These are phyloP conservation scores for Eumacrocentrus americanus DNA, from an alignment of 2,888 invertebrate species.

Conservation along the genomic window DNA sequence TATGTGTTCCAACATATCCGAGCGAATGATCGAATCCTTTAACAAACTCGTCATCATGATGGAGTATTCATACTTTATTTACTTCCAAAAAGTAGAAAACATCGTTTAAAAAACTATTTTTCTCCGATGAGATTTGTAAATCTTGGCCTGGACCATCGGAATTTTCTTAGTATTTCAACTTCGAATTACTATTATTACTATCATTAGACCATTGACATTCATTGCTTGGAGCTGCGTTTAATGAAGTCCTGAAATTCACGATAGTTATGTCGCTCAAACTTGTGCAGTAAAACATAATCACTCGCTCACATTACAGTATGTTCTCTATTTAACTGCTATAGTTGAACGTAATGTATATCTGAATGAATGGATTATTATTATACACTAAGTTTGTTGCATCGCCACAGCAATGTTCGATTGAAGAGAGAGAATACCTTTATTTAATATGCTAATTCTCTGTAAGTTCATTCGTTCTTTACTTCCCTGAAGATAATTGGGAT, in stretches of 20 bases:
- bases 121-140: not conserved
- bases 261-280: conserved; percentile 43
- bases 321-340: conserved; percentile 44
- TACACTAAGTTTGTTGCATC: not conserved
- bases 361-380: not conserved
- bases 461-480: too few relatives aligned
- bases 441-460: conserved; percentile 11
- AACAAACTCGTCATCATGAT: conserved; percentile 14
- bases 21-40: conserved; percentile 43
- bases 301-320: conserved; percentile 29
- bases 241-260: conserved; percentile 18
- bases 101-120: not conserved
- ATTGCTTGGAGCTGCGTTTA: conserved; percentile 25
- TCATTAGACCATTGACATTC: not conserved
- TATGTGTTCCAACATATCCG: conserved; percentile 46
- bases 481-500: too few relatives aligned
- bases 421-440: conserved; percentile 16
- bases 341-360: conserved; percentile 31
- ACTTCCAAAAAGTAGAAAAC: not conserved
- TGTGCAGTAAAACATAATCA: conserved; percentile 16
- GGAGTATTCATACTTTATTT: not conserved
- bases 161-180: too few relatives aligned
- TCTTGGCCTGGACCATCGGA: too few relatives aligned
- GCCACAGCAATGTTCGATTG: conserved; percentile 2
- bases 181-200: too few relatives aligned